Evolutionary conservation across 1,140 invertebrate genomes (phyloP), one percentile per base, ranked within the genome.

Genomic region (Colletes latitarsis): DNA sequence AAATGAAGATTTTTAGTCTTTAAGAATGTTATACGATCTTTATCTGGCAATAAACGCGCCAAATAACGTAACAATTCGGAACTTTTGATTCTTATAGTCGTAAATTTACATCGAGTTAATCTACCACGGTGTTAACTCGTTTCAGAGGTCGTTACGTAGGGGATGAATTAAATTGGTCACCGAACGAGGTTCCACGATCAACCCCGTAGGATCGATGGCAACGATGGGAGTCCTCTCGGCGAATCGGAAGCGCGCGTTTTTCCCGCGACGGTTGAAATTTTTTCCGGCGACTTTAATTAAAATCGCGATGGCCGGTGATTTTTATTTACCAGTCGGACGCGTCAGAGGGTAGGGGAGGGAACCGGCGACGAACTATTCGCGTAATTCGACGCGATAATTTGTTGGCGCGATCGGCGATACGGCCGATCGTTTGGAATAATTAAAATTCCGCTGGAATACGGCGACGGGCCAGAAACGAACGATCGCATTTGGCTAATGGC

Each of bases 401-500:
- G 63, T 46, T 10, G 19, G 17, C 46, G 68, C 53, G 57, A 72
- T 66, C 76, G 78, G 30, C 66, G 57, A 12, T 21, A 14, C 14
- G 49, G 6, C 55, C 8, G 60, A n/a, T 14, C 72, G 69, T 58
- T 63, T 53, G 68, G 17, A 60, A 62, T 77, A 81, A 81, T 84
- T 84, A 77, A 84, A 84, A 85, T 85, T 81, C 76, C 75, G 75
- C 21, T 71, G 39, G 30, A 39, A 52, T 63, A 77, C 62, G 15
- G 53, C 58, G 72, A 30, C 46, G 41, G 60, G 10, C 70, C 21
- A 21, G 55, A 72, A 85, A 85, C 77, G 80, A 77, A 84, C 75
- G 77, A 84, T 30, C 74, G 58, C 77, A 73, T 77, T 85, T 53
- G 52, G 67, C 67, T 81, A 85, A 85, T 81, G 62, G 78, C 57